Percentiles rank a stretch among this genome's conserved stretches.
Evolutionary conservation across 2,113 vertebrate genomes (phyloP).

Genomic region (Lampris incognitus): DNA sequence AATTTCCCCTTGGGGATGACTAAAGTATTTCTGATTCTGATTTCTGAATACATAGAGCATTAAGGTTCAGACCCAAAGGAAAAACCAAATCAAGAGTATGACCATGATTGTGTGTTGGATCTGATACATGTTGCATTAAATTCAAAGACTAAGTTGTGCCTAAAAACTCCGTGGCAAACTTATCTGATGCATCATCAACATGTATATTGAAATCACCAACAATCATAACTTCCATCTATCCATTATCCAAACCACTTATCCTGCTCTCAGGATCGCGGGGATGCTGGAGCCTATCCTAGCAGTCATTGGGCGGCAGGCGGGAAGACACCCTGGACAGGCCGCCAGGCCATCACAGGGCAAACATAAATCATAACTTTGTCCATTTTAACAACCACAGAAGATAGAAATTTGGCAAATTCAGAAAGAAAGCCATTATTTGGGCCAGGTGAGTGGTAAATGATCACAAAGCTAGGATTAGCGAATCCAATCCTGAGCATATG

Average conservation of each 20-base stretch:
- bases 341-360: too few species aligned
- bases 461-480: not conserved
- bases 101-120: not conserved
- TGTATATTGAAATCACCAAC: not conserved
- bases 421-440: not conserved
- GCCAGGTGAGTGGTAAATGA: conserved; percentile 3
- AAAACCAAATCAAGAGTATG: not conserved
- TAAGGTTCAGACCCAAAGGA: not conserved
- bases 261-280: too few species aligned
- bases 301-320: too few species aligned
- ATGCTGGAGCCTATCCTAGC: too few species aligned
- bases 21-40: too few species aligned
- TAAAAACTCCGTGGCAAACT: not conserved
- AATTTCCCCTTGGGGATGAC: too few species aligned
- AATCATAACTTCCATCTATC: not conserved
- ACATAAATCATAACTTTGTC: not conserved
- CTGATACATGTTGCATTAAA: not conserved
- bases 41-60: too few species aligned
- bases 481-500: not conserved
- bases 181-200: not conserved
- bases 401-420: not conserved
- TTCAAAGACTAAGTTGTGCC: not conserved
- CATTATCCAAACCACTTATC: too few species aligned
- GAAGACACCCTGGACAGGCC: too few species aligned
- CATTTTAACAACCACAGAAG: not conserved